Evolutionary conservation across 2,888 invertebrate species (phyloP).

Genomic region (Homarus gammarus): DNA sequence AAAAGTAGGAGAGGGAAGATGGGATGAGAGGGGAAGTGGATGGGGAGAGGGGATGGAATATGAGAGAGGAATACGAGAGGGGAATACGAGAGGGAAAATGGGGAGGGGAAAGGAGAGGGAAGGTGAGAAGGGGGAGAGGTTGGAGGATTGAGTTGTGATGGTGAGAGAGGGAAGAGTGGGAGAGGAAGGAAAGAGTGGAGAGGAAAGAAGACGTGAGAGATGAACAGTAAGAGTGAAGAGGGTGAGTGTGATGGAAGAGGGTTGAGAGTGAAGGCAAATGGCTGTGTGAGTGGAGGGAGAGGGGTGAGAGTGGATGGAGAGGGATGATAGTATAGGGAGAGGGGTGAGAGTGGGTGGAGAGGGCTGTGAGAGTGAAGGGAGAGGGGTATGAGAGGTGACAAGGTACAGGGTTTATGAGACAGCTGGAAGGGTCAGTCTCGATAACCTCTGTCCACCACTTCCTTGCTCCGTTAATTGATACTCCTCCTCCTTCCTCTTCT

Average conservation of each 20-base stretch:
- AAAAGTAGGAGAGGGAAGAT: background rate
- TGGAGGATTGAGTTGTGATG: background rate
- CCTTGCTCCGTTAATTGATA: background rate
- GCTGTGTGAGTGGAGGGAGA: background rate
- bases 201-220: too few relatives aligned
- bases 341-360: background rate
- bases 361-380: background rate
- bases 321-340: background rate
- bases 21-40: background rate
- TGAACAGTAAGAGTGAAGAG: background rate
- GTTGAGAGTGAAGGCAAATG: background rate
- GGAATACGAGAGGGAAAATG: background rate
- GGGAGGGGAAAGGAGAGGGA: background rate
- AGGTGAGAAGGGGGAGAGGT: background rate
- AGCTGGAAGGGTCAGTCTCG: background rate
- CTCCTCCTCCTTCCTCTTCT: too few relatives aligned
- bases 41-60: background rate
- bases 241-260: background rate
- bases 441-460: background rate
- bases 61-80: background rate
- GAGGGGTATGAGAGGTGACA: too few relatives aligned
- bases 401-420: slow-evolving; percentile 29
- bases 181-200: background rate
- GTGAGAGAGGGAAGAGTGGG: background rate
- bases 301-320: background rate